These are phyloP conservation scores for Nothocercus nigrocapillus DNA, from an alignment of 2,113 vertebrate genomes.

Conservation along the genomic window DNA sequence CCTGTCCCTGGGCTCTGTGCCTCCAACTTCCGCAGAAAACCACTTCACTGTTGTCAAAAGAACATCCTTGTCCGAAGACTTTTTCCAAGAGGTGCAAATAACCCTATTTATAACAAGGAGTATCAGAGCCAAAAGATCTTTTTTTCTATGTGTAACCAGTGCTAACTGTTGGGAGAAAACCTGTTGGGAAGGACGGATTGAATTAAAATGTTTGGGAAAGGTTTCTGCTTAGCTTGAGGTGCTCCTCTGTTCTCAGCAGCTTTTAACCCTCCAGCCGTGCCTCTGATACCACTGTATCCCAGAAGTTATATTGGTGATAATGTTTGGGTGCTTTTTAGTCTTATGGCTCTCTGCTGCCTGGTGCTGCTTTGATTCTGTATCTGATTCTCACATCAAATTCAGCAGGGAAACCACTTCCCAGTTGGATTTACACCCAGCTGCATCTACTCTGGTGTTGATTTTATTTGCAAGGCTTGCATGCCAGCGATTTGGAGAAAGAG, in stretches of 20 bases:
- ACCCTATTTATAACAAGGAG: not conserved
- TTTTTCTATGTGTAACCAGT: not conserved
- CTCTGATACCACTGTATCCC: not conserved
- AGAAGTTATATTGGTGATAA: not conserved
- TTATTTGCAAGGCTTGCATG: not conserved
- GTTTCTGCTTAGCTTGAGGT: not conserved
- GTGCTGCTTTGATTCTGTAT: constrained; percentile 17
- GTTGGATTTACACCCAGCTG: not conserved
- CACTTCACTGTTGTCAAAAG: not conserved
- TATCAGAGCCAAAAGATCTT: fast-evolving
- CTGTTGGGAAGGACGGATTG: not conserved
- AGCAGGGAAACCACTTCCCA: not conserved
- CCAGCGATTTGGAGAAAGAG: not conserved
- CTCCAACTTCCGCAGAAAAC: not conserved
- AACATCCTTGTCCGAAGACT: not conserved
- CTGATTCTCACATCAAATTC: constrained; percentile 39
- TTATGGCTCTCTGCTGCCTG: not conserved
- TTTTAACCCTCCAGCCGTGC: not conserved
- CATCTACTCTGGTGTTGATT: not conserved
- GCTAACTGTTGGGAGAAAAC: not conserved
- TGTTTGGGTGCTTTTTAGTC: not conserved
- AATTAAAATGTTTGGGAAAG: not conserved
- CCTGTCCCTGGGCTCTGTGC: not conserved
- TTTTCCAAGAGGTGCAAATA: not conserved
- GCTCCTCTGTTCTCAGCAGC: not conserved